Evolutionary conservation across 1,140 invertebrate genomes (phyloP), one percentile per base, ranked within the genome.

Genomic region (Cyclargus thomasi): DNA sequence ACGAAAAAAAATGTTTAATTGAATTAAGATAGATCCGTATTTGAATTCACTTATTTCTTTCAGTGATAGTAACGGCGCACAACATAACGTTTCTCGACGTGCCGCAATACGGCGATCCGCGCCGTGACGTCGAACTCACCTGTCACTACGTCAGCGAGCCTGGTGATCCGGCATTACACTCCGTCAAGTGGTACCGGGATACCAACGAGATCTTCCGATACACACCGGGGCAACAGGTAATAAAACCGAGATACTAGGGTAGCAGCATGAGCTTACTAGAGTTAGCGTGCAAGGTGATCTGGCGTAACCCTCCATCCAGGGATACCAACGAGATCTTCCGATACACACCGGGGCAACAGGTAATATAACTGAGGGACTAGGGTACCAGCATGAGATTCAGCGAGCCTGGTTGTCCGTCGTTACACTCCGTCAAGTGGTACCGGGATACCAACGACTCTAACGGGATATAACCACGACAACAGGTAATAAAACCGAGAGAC

Each of bases 341-440:
- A 59, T 92, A 85, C 65, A 91, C 85, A 3, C 91, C 91, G 0
- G 82, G 80, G 53, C 81, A 86, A 69, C 76, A 83, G 79, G 84
- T 87, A 75, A 23, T 63, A 47, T 64, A 1, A 5, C 39, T 8
- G 36, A 35, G 29, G 8, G 8, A 35, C 3, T 5, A 35, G 29
- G 8, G 29, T n/a, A n/a, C n/a, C n/a, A n/a, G 8, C 3, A 35
- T n/a, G n/a, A n/a, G n/a, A n/a, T 29, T 29, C 23, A 6, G 23
- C 23, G 23, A 29, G 22, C 70, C 70, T 5, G 81, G 74, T 0
- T 84, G 87, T 67, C 87, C 85, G 0, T 72, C 78, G 0, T 69
- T 90, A 1, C 87, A 90, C 70, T 87, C 85, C 5, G 87, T 90
- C 68, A 90, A 90, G 72, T 90, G 87, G 87, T 90, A 90, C 62